These are phyloP conservation scores for Erebia aethiops DNA, from an alignment of 2,888 invertebrate species.

Conservation along the genomic window DNA sequence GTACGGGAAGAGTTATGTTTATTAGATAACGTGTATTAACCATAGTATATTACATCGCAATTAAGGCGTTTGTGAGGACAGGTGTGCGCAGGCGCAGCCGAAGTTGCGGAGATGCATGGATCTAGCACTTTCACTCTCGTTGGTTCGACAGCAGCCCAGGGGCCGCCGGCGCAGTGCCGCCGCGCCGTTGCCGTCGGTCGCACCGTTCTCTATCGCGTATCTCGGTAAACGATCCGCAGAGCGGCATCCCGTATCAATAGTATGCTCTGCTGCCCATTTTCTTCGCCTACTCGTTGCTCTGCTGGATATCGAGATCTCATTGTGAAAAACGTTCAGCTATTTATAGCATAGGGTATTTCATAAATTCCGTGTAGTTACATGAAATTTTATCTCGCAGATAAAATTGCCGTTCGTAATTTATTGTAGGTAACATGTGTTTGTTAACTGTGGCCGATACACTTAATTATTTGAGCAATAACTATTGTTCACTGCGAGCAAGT, in stretches of 20 bases:
- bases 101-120: conserved; percentile 59
- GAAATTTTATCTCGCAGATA: conserved; percentile 33
- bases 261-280: conserved; percentile 63
- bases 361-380: conserved; percentile 47
- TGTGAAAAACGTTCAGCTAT: conserved; percentile 61
- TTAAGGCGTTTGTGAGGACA: conserved; percentile 53
- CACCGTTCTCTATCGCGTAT: conserved; percentile 59
- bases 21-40: conserved; percentile 38
- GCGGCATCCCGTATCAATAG: conserved; percentile 54
- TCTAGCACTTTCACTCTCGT: conserved; percentile 79
- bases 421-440: conserved; percentile 31
- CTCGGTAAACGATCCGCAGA: conserved; percentile 54
- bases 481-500: conserved; percentile 37
- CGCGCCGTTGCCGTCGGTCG: conserved; percentile 68
- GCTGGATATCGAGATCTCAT: conserved; percentile 64
- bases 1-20: conserved; percentile 40
- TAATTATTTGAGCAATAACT: conserved; percentile 18
- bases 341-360: conserved; percentile 58
- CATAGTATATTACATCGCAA: conserved; percentile 36
- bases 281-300: conserved; percentile 60
- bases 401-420: conserved; percentile 39
- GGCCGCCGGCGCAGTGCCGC: conserved; percentile 64
- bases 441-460: conserved; percentile 21
- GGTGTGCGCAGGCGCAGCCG: conserved; percentile 60
- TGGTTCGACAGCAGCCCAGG: conserved; percentile 57